Evolutionary conservation across 2,113 vertebrate species (phyloP).

Genomic region (Corythoichthys intestinalis): DNA sequence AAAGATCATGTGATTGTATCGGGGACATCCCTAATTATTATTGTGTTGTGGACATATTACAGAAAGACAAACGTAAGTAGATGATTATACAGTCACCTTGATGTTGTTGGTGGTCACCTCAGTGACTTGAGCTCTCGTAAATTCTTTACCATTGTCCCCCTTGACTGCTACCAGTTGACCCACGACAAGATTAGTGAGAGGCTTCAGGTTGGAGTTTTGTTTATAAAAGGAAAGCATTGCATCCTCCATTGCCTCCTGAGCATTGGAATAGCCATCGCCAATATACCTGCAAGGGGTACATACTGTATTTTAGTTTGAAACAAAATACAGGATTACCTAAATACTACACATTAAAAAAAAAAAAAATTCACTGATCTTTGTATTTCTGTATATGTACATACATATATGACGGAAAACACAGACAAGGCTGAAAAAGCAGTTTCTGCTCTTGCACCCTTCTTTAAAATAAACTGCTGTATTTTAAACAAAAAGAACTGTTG

Average conservation of each 20-base stretch:
- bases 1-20: too few relatives aligned
- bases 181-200: constrained; percentile 49
- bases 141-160: constrained; percentile 77
- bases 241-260: constrained; percentile 87
- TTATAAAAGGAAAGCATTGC: constrained; percentile 82
- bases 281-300: constrained; percentile 74
- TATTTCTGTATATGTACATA: too few relatives aligned
- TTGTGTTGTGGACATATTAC: too few relatives aligned
- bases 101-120: constrained; percentile 66
- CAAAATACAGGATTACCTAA: neutral
- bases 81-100: constrained; percentile 69
- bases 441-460: too few relatives aligned
- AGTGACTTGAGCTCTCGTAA: constrained; percentile 80
- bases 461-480: too few relatives aligned
- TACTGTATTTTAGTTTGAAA: neutral
- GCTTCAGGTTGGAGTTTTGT: constrained; percentile 27
- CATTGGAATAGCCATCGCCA: constrained; percentile 83
- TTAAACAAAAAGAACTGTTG: too few relatives aligned
- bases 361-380: too few relatives aligned
- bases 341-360: too few relatives aligned
- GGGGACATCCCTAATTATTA: too few relatives aligned
- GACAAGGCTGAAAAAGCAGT: too few relatives aligned
- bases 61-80: neutral
- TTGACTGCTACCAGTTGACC: constrained; percentile 82
- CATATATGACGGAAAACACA: too few relatives aligned